Evolutionary conservation across 2,113 vertebrate species (phyloP), one percentile per base, ranked within the genome.

Genomic region (Elephas maximus): DNA sequence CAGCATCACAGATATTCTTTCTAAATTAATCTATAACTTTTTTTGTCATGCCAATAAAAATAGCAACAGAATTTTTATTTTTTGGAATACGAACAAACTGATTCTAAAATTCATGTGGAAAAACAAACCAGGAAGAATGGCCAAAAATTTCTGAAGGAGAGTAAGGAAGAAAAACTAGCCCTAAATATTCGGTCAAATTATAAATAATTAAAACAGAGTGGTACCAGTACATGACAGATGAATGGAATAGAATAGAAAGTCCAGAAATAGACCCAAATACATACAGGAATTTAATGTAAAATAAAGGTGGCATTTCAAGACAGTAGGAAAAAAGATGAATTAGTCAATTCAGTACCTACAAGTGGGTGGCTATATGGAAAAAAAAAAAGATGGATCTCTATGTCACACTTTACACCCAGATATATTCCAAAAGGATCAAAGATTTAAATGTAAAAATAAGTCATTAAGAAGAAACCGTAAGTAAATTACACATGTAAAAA

Each of bases 111-210:
- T 94, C 67, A 89, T 33, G 76, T 26, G 21, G 26, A 74, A 82
- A 94, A 76, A 44, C 65, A 48, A 82, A 83, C n/a, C 33, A 94
- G 93, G 28, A 90, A 60, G 62, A 90, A 90, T 30, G 78, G 30
- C 37, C 67, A 90, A 84, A 89, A 94, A 90, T 76, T 51, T 76
- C 37, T 83, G 57, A 81, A 60, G 90, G 69, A 90, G 37, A 85
- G 6, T 51, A 60, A 79, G 74, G 62, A 94, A 18, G 23, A 94
- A 48, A 30, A 71, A 79, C 63, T 62, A 95, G 62, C 82, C 71
- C 37, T 71, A 85, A 37, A 51, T 79, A 79, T 62, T 85, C 71
- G 57, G 23, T 79, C 37, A 18, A 62, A 90, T 28, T 94, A 48
- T 71, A 85, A 85, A 30, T 17, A 95, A 85, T 60, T 86, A 71